phyloP scores from a whole-genome alignment of 53 echinoderm and acorn worm genomes.

The Temnopleurus reevesii region DNA sequence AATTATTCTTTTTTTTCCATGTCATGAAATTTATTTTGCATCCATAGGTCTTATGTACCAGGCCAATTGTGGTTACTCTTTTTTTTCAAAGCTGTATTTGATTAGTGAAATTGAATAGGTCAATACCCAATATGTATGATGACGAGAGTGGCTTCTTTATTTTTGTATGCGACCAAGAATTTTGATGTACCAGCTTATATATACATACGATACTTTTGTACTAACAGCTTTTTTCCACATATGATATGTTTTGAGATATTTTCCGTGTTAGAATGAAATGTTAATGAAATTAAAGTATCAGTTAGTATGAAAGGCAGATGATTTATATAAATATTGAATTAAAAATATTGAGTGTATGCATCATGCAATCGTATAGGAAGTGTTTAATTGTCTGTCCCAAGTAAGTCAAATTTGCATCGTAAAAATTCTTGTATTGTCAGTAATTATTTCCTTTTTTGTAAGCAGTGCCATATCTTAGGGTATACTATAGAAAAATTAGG shows the following conservation, averaged over 20 bases:
- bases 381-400: neutral
- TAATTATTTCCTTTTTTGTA: neutral
- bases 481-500: neutral
- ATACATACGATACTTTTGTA: too few species aligned
- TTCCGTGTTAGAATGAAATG: neutral
- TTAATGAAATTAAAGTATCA: neutral
- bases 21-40: too few species aligned
- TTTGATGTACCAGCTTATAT: too few species aligned
- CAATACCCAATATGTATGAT: too few species aligned
- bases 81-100: too few species aligned
- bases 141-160: too few species aligned
- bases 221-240: too few species aligned
- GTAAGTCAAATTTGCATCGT: neutral
- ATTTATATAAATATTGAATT: constrained; percentile 16
- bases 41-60: too few species aligned
- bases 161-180: too few species aligned
- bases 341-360: neutral
- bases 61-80: too few species aligned
- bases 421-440: neutral
- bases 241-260: neutral
- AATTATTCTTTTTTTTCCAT: too few species aligned
- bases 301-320: neutral
- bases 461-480: neutral
- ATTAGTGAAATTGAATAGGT: too few species aligned
- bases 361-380: neutral